Base-by-base conservation (phyloP, 2,888 invertebrate species). In the Girardia tigrina region DNA sequence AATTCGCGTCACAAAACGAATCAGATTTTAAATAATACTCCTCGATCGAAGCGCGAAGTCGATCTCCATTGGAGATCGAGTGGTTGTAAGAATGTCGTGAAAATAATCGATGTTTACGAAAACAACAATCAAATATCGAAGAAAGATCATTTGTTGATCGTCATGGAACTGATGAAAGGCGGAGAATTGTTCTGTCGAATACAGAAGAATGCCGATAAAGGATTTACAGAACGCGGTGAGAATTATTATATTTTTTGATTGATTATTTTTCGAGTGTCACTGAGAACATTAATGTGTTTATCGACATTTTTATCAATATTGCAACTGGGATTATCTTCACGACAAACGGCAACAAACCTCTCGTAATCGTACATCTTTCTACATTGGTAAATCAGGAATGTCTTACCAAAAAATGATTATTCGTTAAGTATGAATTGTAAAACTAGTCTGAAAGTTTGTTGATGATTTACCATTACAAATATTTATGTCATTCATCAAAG, bases 151-250 rank as follows among this genome's bases (percentile, higher is more conserved):
- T 87, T 98, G 0, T 87, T 98, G 6, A 92, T 98, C 42, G 90
- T 98, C n/a, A 98, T 98, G 97, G 98, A 98, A 88, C 94, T 94
- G 81, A 97, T 98, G 97, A 92, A 92, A 83, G 97, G 97, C 1
- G 97, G 97, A 0, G 97, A 98, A 84, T 87, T 98, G 77, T 98
- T 98, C 86, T 91, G 91, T 83, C 88, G 94, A 82, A 98, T 98
- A 82, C 95, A 98, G 86, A 93, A 94, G 80, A 88, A 91, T 79
- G 89, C 90, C 78, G 92, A 94, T 80, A 91, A 91, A 1, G 93
- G 95, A 28, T 98, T 98, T 85, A 97, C 94, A 8, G 97, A 98
- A 85, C 87, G 95, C 86, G 89, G 90, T 89, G 81, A 79, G 80
- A 29, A 4, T 69, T n/a, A 56, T 56, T 56, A 8, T 6, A 56